Percentiles rank a stretch among this genome's conserved stretches.
These are phyloP conservation scores for Circaetus gallicus DNA, from an alignment of 2,113 vertebrate species.

Conservation along the genomic window DNA sequence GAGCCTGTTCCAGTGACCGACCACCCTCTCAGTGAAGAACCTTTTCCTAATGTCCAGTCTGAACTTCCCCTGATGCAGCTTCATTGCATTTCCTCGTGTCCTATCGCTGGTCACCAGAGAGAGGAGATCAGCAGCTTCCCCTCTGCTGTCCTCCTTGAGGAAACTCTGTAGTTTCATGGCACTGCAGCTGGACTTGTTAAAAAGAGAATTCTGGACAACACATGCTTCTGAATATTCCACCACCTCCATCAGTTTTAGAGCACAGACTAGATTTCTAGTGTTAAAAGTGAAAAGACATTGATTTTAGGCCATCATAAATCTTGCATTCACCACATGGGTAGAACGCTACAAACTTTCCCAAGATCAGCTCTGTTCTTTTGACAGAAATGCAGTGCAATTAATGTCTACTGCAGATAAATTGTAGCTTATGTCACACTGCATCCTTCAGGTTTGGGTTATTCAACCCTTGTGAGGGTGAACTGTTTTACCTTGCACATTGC, in stretches of 20 bases:
- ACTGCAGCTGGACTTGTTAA: neutral
- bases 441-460: neutral
- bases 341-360: neutral
- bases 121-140: fast-evolving
- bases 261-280: neutral
- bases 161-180: neutral
- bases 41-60: neutral
- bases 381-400: neutral
- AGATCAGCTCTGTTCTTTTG: neutral
- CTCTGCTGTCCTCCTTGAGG: fast-evolving
- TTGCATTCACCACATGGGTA: constrained; percentile 6
- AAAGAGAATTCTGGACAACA: neutral
- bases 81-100: neutral
- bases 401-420: neutral
- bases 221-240: neutral
- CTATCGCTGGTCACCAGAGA: neutral
- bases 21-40: neutral
- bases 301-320: constrained; percentile 15
- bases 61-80: neutral
- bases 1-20: fast-evolving
- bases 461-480: neutral
- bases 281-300: constrained; percentile 37
- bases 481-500: neutral
- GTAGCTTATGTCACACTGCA: neutral
- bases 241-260: neutral